Conservation (phyloP, 2,113 vertebrate species). For the Columbina picui region DNA sequence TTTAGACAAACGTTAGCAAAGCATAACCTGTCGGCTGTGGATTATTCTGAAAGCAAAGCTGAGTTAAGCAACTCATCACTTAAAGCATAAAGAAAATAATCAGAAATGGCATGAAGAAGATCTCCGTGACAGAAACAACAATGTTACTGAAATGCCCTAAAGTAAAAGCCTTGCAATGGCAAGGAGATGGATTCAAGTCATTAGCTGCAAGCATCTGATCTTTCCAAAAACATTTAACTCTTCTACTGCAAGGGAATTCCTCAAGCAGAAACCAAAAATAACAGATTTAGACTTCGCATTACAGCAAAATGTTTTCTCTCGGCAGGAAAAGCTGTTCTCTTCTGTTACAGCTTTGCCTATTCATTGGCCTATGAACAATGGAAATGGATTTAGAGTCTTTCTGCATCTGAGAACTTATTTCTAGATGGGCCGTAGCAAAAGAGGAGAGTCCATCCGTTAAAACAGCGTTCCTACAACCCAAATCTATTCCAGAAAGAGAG, state of each 20-base stretch:
- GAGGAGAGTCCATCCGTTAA: neutral
- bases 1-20: neutral
- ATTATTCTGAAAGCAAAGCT: neutral
- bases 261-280: neutral
- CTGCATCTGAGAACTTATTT: neutral
- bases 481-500: neutral
- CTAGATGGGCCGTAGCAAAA: neutral
- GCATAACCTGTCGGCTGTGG: neutral
- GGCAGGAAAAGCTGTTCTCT: neutral
- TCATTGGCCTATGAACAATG: neutral
- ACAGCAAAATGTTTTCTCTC: neutral
- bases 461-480: neutral
- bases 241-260: slow-evolving; percentile 17
- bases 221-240: slow-evolving; percentile 32
- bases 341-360: neutral
- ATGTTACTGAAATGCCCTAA: neutral
- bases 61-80: neutral
- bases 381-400: neutral
- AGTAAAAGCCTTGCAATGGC: neutral
- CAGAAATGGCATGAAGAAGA: neutral
- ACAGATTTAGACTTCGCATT: neutral
- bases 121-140: neutral
- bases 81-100: neutral
- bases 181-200: neutral
- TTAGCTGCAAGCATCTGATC: neutral